Evolutionary conservation across 2,888 invertebrate genomes (phyloP), one percentile per base, ranked within the genome.

Genomic region (Periphyllus acericola): DNA sequence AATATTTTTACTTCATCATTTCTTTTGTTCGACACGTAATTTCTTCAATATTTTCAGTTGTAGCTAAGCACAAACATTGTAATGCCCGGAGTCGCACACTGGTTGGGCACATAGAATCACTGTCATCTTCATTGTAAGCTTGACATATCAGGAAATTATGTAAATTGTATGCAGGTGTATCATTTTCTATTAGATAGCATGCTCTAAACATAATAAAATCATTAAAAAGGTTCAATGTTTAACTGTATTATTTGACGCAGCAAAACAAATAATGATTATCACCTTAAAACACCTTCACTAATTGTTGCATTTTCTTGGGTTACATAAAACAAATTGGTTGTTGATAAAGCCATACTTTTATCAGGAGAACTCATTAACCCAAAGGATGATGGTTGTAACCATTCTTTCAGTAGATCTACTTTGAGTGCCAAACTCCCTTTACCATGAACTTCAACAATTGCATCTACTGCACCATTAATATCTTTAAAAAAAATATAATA

Each of bases 391-490:
- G 90, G 89, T 89, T 91, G 90, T 72, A 93, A 90, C 92, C 92
- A 93, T 86, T 91, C 91, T 17, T 91, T 90, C 36, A 93, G 89
- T 81, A 93, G 90, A 74, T 91, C 91, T 21, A 91, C 90, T 76
- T 92, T 91, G 25, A 92, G 90, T 83, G 92, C 91, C 8, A 90
- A 89, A 25, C 92, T 90, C 88, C 93, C 91, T 29, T 92, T 90
- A n/a, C 90, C 90, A 89, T 92, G 92, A 66, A 93, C 89, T 76
- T 90, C 90, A 1, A 92, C 91, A 6, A 93, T 90, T 21, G 91
- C 91, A 88, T 92, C 91, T 5, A 92, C 92, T 4, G 93, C 93
- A 83, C 91, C 91, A 90, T 93, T 93, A 60, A 93, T 92, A 90
- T 93, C 93, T 89, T 90, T 90, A 89, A 83, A 89, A 66, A 90